A percentile compares a stretch with the other conserved stretches of the same genome.
Evolutionary conservation across 2,888 invertebrate species (phyloP).

Genomic region (Eupithecia vulgata): DNA sequence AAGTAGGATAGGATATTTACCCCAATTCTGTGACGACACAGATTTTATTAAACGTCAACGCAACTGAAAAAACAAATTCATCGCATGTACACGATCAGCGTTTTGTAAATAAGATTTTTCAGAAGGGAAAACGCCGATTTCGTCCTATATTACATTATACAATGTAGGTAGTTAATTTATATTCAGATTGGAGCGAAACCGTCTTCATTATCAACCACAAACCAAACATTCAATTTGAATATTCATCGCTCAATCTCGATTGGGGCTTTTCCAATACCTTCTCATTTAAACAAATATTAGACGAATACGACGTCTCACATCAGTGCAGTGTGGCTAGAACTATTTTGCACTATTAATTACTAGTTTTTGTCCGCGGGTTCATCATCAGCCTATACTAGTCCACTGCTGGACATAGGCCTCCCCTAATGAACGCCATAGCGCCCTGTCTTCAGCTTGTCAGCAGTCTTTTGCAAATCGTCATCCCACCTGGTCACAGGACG

Average conservation of each 20-base stretch:
- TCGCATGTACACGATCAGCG: not conserved
- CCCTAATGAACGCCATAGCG: too few relatives aligned
- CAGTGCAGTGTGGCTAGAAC: not conserved
- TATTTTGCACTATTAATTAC: not conserved
- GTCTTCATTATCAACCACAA: conserved; percentile 39
- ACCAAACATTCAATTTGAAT: conserved; percentile 44
- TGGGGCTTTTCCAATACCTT: conserved; percentile 33
- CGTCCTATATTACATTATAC: conserved; percentile 3
- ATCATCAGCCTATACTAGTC: too few relatives aligned
- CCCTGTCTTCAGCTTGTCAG: too few relatives aligned
- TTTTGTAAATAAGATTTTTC: conserved; percentile 1
- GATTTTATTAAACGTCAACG: not conserved
- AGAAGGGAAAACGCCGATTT: not conserved
- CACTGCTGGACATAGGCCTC: too few relatives aligned
- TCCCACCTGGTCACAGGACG: too few relatives aligned
- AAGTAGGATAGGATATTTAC: too few relatives aligned
- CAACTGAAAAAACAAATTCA: not conserved
- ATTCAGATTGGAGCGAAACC: conserved; percentile 32
- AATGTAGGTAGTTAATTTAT: conserved; percentile 7
- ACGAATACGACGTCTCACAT: not conserved
- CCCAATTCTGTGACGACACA: not conserved
- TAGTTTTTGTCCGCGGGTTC: too few relatives aligned
- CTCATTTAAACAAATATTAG: conserved; percentile 26
- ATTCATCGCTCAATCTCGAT: conserved; percentile 45
- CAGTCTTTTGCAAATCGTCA: too few relatives aligned